phyloP scores from a whole-genome alignment of 1,140 invertebrate species.

The Radopholus similis region DNA sequence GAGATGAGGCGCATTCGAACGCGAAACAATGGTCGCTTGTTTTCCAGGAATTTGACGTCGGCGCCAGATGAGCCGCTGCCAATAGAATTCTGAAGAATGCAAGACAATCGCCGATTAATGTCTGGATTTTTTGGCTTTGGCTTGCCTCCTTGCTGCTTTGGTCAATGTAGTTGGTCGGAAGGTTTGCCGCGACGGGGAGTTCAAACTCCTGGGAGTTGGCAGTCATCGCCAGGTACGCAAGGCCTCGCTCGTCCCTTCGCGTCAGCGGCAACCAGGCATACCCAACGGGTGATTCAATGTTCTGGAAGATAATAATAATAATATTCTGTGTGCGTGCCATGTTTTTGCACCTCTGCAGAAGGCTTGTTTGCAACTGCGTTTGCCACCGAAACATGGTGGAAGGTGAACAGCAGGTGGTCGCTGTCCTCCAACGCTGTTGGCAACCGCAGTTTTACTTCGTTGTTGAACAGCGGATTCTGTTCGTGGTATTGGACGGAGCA shows the following conservation, averaged over 20 bases:
- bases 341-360: not conserved
- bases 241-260: not conserved
- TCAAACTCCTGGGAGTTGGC: conserved; percentile 39
- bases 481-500: conserved; percentile 45
- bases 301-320: conserved; percentile 13
- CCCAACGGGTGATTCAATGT: conserved; percentile 36
- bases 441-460: conserved; percentile 41
- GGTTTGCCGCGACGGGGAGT: conserved; percentile 32
- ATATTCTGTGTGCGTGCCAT: not conserved
- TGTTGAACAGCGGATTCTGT: conserved; percentile 39
- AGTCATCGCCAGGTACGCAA: conserved; percentile 26
- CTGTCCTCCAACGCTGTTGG: conserved; percentile 20
- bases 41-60: conserved; percentile 39
- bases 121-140: not conserved
- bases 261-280: conserved; percentile 42
- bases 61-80: not conserved
- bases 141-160: not conserved
- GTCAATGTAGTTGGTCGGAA: conserved; percentile 32
- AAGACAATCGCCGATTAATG: not conserved
- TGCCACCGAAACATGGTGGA: conserved; percentile 39
- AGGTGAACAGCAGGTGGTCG: conserved; percentile 43
- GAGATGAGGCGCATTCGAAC: conserved; percentile 40
- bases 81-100: not conserved
- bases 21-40: conserved; percentile 28
- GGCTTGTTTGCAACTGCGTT: conserved; percentile 29